Evolutionary conservation across 2,113 vertebrate genomes (phyloP), one percentile per base, ranked within the genome.

Genomic region (Odontophorus gujanensis): DNA sequence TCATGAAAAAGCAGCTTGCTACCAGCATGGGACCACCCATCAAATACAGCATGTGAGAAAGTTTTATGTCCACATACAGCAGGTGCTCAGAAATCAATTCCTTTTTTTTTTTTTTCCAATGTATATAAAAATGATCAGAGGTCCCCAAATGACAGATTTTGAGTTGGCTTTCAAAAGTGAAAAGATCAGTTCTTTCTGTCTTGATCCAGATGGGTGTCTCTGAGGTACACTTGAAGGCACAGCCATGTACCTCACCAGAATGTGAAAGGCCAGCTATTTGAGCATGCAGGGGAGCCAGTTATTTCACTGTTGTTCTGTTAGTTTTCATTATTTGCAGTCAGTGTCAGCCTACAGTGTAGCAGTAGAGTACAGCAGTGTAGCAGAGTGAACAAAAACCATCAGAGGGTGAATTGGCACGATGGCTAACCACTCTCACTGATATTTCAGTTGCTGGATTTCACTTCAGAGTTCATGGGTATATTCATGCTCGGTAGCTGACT

Each of bases 211-310:
- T 62, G 42, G 11, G 7, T 43, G 18, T 59, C 59, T 89, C 51
- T 45, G 72, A 71, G 14, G 9, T 61, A 11, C 2, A 1, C 28
- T 65, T 85, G 18, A 26, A 51, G 67, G 20, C 38, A 62, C 40
- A 38, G 15, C 50, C 63, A 19, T 1, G 4, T 12, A 40, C 68
- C 25, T 67, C n/a, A 32, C 47, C 77, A 36, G 51, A 75, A 74
- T 77, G 40, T 73, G 55, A 67, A 82, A 59, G 17, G 2, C 26
- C 42, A 82, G n/a, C 53, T 63, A 11, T 48, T 32, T 22, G 63
- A 50, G 21, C 8, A 18, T 0, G 0, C 26, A 55, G n/a, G 12
- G 45, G 36, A 80, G 11, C 21, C 32, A n/a, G 38, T 1, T 73
- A 38, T 48, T 59, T 85, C 73, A 73, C 47, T 13, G 32, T 40